These are phyloP conservation scores for Eupithecia insigniata DNA, from an alignment of 2,888 invertebrate species.

Conservation along the genomic window DNA sequence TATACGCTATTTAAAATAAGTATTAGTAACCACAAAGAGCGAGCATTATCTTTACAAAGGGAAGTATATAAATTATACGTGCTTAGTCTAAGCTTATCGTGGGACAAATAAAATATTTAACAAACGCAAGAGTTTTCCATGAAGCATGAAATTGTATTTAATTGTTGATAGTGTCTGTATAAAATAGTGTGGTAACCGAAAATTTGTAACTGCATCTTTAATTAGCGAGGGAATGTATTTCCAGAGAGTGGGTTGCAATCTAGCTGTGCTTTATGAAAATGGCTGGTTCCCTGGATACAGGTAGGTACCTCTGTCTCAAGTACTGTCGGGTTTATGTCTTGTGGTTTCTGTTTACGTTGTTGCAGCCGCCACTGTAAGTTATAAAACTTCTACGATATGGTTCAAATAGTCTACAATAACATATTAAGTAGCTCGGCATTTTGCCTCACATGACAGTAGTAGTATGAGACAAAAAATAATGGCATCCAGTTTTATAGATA, in stretches of 20 bases:
- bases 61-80: conserved; percentile 78
- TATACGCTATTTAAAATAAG: conserved; percentile 78
- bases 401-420: neutral
- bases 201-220: conserved; percentile 42
- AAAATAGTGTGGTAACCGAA: conserved; percentile 35
- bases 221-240: conserved; percentile 42
- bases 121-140: conserved; percentile 64
- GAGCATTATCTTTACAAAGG: conserved; percentile 79
- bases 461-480: neutral
- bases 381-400: conserved; percentile 21
- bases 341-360: conserved; percentile 33
- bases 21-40: conserved; percentile 78
- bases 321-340: conserved; percentile 33
- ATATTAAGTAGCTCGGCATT: neutral
- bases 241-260: conserved; percentile 36
- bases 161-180: conserved; percentile 48
- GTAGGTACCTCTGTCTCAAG: conserved; percentile 35
- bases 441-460: neutral
- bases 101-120: conserved; percentile 68
- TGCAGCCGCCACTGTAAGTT: conserved; percentile 25
- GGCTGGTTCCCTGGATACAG: conserved; percentile 36
- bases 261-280: conserved; percentile 41
- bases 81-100: conserved; percentile 68
- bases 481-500: neutral
- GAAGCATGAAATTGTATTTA: conserved; percentile 69